A percentile compares a stretch with the other conserved stretches of the same genome.
Evolutionary conservation across 2,113 vertebrate genomes (phyloP).

Genomic region (Sapajus apella): DNA sequence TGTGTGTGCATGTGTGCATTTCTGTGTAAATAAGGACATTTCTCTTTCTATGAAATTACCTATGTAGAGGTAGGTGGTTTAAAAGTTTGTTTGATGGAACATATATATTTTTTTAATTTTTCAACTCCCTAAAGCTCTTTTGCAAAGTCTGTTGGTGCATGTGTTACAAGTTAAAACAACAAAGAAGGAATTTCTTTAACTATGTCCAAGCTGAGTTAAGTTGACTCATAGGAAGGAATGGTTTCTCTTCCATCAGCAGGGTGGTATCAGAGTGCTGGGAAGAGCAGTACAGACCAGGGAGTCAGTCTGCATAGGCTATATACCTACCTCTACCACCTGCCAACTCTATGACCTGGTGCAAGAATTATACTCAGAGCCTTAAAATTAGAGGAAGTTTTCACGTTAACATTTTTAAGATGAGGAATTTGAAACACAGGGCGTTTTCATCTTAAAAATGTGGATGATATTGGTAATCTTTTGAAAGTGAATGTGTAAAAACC

Average conservation of each 20-base stretch:
- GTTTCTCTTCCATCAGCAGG: neutral
- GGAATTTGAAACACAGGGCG: too few relatives aligned
- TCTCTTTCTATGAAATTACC: neutral
- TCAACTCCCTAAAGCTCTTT: neutral
- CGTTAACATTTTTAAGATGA: neutral
- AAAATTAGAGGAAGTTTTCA: neutral
- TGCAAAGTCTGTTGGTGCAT: neutral
- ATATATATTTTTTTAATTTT: neutral
- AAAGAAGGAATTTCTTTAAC: neutral
- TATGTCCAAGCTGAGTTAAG: neutral
- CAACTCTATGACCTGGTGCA: neutral
- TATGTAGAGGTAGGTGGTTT: neutral
- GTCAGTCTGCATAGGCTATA: neutral
- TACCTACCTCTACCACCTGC: neutral
- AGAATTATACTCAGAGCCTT: neutral
- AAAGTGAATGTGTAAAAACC: neutral
- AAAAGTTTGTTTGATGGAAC: neutral
- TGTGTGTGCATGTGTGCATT: neutral
- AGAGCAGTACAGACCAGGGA: neutral
- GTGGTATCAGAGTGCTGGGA: neutral
- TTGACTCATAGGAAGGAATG: neutral
- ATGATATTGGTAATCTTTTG: neutral
- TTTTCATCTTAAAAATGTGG: neutral
- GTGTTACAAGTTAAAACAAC: neutral
- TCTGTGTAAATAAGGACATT: neutral